Conservation (phyloP, 2,888 invertebrate species). For the Calameuta filiformis region DNA sequence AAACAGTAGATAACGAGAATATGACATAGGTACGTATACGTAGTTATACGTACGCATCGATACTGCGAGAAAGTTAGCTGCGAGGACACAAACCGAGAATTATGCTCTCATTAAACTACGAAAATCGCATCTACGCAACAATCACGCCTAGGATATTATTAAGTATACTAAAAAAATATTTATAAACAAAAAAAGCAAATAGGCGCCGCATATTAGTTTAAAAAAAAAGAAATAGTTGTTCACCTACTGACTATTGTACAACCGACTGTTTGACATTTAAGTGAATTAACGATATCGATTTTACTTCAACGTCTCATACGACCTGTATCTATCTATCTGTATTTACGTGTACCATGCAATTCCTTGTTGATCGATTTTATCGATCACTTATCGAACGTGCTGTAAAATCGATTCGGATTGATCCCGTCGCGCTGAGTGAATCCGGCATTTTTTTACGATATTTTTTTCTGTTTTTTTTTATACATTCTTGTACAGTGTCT, state of each 20-base stretch:
- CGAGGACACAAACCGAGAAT: neutral
- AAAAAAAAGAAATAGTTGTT: slow-evolving; percentile 25
- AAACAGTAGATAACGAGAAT: neutral
- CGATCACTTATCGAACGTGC: neutral
- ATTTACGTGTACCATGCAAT: neutral
- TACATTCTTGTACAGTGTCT: neutral
- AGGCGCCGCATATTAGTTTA: slow-evolving; percentile 34
- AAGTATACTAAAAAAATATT: slow-evolving; percentile 26
- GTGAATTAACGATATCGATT: neutral
- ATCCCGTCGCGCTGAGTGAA: slow-evolving; percentile 1
- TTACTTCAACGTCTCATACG: neutral
- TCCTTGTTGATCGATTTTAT: neutral
- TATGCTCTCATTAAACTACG: slow-evolving; percentile 9
- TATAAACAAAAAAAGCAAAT: slow-evolving; percentile 15
- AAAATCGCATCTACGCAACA: slow-evolving; percentile 30
- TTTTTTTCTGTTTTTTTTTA: slow-evolving; percentile 19
- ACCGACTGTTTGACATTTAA: neutral
- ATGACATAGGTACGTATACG: neutral
- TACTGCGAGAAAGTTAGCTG: neutral
- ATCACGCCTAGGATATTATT: slow-evolving; percentile 26
- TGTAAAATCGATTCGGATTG: slow-evolving; percentile 5
- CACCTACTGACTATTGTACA: slow-evolving; percentile 24
- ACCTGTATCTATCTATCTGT: neutral
- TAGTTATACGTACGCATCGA: neutral
- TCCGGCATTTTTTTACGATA: slow-evolving; percentile 34